Evolutionary conservation across 1,140 invertebrate genomes (phyloP).

Genomic region (Drosophila pandora): DNA sequence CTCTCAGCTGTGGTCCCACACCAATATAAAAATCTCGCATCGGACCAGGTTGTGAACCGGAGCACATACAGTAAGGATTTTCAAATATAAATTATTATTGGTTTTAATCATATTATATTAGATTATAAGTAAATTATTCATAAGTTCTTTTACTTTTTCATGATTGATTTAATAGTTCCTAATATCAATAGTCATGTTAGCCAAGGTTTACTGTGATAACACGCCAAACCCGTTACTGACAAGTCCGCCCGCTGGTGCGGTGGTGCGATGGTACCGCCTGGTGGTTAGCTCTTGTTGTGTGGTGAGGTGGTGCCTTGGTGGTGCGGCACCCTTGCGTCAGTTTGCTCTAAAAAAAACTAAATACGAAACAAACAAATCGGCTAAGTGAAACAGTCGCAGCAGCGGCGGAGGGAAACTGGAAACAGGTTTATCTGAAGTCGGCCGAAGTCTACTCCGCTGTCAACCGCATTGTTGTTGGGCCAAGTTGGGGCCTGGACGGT

Average conservation of each 20-base stretch:
- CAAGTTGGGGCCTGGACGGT: constrained; percentile 42
- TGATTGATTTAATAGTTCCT: no score
- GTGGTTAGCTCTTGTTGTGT: constrained; percentile 31
- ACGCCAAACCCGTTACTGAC: constrained; percentile 68
- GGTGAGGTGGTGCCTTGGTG: constrained; percentile 15
- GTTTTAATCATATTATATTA: no score
- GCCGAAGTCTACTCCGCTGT: constrained; percentile 44
- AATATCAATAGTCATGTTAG: neutral
- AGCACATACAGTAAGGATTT: constrained; percentile 18
- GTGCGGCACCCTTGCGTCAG: constrained; percentile 73
- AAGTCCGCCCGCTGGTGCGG: constrained; percentile 11
- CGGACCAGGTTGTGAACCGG: constrained; percentile 25
- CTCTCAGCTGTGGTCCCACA: constrained; percentile 36
- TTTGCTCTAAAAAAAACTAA: constrained; percentile 67
- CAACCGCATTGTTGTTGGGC: constrained; percentile 70
- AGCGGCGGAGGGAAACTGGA: constrained; percentile 27
- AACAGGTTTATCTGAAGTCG: constrained; percentile 40
- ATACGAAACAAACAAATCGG: constrained; percentile 34
- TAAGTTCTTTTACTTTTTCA: no score
- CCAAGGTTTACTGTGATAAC: constrained; percentile 47
- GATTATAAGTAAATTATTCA: no score
- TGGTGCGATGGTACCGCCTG: constrained; percentile 30
- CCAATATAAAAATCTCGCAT: constrained; percentile 9
- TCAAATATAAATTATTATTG: neutral
- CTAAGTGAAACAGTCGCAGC: constrained; percentile 57